Conservation (phyloP, 2,797 vertebrate species). For the Ficedula albicollis region DNA sequence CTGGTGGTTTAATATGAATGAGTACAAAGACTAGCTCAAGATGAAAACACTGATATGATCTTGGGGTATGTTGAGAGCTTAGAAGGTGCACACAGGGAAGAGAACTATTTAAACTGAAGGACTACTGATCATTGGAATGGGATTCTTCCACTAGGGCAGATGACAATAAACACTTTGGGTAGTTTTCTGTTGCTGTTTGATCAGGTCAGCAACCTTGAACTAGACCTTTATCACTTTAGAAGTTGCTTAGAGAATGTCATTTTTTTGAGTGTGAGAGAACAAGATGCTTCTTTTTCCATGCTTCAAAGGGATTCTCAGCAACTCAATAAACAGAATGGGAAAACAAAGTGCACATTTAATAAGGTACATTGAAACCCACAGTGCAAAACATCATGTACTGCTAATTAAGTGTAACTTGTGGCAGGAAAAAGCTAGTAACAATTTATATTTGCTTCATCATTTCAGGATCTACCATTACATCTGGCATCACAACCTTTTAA, state of each 20-base stretch:
- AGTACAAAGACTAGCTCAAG: not conserved
- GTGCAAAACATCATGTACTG: not conserved
- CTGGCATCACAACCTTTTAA: not conserved
- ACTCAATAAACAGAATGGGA: not conserved
- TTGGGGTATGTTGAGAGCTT: not conserved
- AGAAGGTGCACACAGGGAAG: not conserved
- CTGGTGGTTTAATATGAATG: not conserved
- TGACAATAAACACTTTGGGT: not conserved
- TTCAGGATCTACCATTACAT: not conserved
- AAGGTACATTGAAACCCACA: not conserved
- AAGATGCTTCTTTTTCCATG: not conserved
- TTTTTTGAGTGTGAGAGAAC: not conserved
- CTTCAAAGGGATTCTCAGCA: not conserved
- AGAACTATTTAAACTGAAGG: not conserved
- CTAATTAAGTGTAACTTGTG: not conserved
- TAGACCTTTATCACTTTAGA: not conserved
- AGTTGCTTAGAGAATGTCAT: not conserved
- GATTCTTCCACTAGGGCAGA: not conserved
- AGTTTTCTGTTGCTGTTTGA: not conserved
- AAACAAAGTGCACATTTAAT: not conserved
- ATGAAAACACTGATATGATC: not conserved
- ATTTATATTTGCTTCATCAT: not conserved
- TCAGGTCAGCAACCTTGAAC: not conserved
- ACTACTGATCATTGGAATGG: not conserved
- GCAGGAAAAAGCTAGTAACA: not conserved